Base-by-base conservation (phyloP, 2,113 vertebrate genomes). In the Saccopteryx leptura region DNA sequence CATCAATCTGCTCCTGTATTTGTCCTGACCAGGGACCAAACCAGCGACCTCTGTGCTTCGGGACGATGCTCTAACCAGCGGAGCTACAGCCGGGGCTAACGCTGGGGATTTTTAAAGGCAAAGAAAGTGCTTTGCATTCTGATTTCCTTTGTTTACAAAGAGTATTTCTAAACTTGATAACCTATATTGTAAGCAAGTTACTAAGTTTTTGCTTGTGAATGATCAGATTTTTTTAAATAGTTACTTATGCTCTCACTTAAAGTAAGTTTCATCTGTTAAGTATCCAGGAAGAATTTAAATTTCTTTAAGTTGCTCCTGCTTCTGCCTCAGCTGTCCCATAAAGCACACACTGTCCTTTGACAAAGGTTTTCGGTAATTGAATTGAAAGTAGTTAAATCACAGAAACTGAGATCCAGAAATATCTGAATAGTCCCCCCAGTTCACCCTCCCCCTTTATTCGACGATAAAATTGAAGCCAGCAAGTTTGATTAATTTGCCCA, bases 181-280 rank as follows among this genome's bases (percentile, higher is more conserved):
- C 5, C 33, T 39, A 72, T 31, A 69, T 39, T 71, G 19, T 50
- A 60, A 83, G 75, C 11, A 48, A 80, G 24, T 76, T 90, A 60
- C 39, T 60, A 54, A n/a, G 39, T 24, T 14, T 92, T 85, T 81
- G 39, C 68, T 52, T 82, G 39, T 46, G 61, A 60, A 4, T 14
- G 24, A 39, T 39, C 39, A 88, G 5, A 61, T 71, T 39, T 68
- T 68, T 90, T 75, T 14, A 33, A 87, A 72, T 69, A 58, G 21
- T 72, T 93, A 76, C 54, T 76, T 84, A 61, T 28, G 63, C 76
- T 76, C 63, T 90, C 14, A 90, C 89, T 80, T 66, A 56, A 74
- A 89, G 33, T 61, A 84, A 81, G 18, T 79, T 82, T 50, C 28
- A 11, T 19, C 72, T 91, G 85, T 66, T 21, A 93, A 26, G 19